phyloP scores from a whole-genome alignment of 2,888 invertebrate genomes.

The Chorisops tibialis region DNA sequence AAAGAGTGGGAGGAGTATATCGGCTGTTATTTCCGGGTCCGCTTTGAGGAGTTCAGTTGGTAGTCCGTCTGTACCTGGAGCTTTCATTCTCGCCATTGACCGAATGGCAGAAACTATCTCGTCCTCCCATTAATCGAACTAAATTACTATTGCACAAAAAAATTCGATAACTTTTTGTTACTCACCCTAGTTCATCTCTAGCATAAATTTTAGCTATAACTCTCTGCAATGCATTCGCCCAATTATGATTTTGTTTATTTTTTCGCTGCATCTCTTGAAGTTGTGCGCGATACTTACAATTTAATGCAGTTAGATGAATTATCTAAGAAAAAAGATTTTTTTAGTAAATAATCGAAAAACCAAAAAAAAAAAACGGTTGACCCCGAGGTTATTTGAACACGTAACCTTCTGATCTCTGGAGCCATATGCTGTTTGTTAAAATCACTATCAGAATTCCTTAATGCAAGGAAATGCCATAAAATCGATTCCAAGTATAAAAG shows the following conservation, averaged over 20 bases:
- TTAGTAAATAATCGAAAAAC: neutral
- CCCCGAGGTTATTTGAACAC: conserved; percentile 35
- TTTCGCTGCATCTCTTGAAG: conserved; percentile 21
- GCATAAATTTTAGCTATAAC: conserved; percentile 27
- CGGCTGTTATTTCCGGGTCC: too few species aligned
- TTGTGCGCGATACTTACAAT: conserved; percentile 22
- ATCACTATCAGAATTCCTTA: neutral
- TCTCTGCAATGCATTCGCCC: conserved; percentile 22
- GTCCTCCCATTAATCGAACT: too few species aligned
- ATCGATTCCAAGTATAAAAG: too few species aligned
- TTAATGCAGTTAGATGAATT: conserved; percentile 22
- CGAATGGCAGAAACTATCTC: too few species aligned
- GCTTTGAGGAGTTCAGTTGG: too few species aligned
- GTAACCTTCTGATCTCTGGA: conserved; percentile 35
- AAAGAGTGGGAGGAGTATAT: too few species aligned
- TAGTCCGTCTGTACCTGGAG: too few species aligned
- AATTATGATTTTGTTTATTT: conserved; percentile 17
- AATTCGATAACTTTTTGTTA: too few species aligned
- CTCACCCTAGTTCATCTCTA: conserved; percentile 17
- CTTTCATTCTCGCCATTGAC: too few species aligned
- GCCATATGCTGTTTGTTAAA: too few species aligned
- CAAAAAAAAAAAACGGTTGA: conserved; percentile 3
- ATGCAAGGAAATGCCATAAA: too few species aligned
- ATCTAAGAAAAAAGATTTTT: conserved; percentile 21
- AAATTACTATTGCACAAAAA: too few species aligned